Percentiles rank a stretch among this genome's conserved stretches.
Evolutionary conservation across 2,113 vertebrate genomes (phyloP).

Genomic region (Camelus bactrianus): DNA sequence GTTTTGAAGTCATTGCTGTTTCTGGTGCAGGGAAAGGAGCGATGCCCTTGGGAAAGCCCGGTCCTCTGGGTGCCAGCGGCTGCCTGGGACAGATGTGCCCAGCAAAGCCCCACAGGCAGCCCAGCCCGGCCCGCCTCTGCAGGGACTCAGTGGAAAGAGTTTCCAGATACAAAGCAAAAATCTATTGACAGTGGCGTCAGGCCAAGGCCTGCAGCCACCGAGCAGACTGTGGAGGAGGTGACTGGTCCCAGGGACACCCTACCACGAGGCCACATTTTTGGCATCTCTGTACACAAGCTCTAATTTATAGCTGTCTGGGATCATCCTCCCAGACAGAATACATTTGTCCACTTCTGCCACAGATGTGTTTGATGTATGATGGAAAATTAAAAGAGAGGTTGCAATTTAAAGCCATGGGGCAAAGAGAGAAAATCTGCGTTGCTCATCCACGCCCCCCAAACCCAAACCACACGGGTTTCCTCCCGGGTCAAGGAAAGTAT

Average conservation of each 20-base stretch:
- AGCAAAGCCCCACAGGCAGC: background rate
- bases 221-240: conserved; percentile 65
- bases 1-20: background rate
- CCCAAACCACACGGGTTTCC: conserved; percentile 78
- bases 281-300: conserved; percentile 71
- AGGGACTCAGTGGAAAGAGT: conserved; percentile 59
- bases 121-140: background rate
- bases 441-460: conserved; percentile 1
- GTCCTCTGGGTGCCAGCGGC: background rate
- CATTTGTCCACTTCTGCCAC: conserved; percentile 68
- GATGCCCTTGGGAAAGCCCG: background rate
- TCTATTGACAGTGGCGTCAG: conserved; percentile 58
- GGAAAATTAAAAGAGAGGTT: conserved; percentile 82
- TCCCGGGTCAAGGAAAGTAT: conserved; percentile 67
- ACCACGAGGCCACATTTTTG: conserved; percentile 51
- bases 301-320: conserved; percentile 79
- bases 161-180: conserved; percentile 68
- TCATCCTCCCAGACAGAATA: conserved; percentile 68
- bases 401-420: conserved; percentile 77
- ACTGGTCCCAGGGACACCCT: conserved; percentile 66
- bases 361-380: conserved; percentile 69
- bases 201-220: conserved; percentile 49
- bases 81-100: background rate
- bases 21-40: background rate
- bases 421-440: conserved; percentile 45